phyloP scores from a whole-genome alignment of 2,797 vertebrate genomes.

The Siniperca scherzeri region DNA sequence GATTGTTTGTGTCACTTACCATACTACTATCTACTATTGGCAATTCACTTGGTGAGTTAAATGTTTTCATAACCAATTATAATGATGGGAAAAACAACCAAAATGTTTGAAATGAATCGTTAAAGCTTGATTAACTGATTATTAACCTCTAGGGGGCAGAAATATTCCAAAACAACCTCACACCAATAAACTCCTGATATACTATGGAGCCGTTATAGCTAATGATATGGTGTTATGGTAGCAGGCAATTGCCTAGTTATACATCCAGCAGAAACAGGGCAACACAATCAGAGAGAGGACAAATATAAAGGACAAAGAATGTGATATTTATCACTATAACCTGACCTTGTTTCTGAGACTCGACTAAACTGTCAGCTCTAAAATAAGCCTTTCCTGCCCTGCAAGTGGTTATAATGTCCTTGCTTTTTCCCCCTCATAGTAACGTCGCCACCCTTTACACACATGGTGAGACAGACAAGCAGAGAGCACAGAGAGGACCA shows the following conservation, averaged over 20 bases:
- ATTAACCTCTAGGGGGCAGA: background rate
- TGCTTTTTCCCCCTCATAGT: slow-evolving; percentile 13
- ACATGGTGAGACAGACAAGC: slow-evolving; percentile 27
- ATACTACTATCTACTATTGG: background rate
- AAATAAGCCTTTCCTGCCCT: slow-evolving; percentile 43
- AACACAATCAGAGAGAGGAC: slow-evolving; percentile 6
- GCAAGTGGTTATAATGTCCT: slow-evolving; percentile 24
- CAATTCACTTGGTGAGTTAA: background rate
- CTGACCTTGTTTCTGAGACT: slow-evolving; percentile 30
- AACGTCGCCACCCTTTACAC: slow-evolving; percentile 31
- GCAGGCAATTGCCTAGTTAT: background rate
- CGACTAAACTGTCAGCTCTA: slow-evolving; percentile 16
- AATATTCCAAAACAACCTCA: background rate
- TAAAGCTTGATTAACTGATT: background rate
- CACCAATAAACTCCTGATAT: background rate
- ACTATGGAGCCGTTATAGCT: background rate
- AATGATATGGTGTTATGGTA: background rate
- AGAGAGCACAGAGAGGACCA: slow-evolving; percentile 44
- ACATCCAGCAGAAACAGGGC: background rate
- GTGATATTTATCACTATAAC: slow-evolving; percentile 33
- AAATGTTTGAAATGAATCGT: background rate
- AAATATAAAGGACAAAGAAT: slow-evolving; percentile 21
- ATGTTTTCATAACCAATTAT: background rate
- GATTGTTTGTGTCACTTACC: background rate
- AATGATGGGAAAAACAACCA: background rate